Base-by-base conservation (phyloP, 1,140 invertebrate genomes). In the Zaprionus kolodkinae region DNA sequence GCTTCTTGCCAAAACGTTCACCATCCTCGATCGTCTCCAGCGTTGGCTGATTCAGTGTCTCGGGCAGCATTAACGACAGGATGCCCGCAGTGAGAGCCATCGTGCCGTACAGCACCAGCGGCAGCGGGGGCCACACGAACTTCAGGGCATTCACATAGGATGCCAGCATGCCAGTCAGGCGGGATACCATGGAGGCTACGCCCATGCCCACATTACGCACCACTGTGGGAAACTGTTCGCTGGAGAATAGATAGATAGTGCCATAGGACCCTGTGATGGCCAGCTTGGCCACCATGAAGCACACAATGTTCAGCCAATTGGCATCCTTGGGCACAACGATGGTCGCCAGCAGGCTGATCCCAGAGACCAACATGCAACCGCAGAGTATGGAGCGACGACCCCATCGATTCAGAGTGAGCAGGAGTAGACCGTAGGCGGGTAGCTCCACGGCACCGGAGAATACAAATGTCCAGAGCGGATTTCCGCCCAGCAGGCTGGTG, bases 141-240 rank as follows among this genome's bases (percentile, higher is more conserved):
- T 95, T 94, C 81, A 96, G 78, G 38, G 94, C 93, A 80, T 96
- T 95, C 38, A 96, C 93, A 75, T 95, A 96, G 6, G 97, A 96
- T 1, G 96, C 96, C 50, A 96, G 91, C 76, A 97, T 96, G 35
- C 96, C 96, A 12, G 96, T 96, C 64, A 97, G 92, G 65, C 97
- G 93, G 7, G 96, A 97, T 72, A 95, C 95, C 73, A 96, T 96
- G 0, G 96, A 97, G 48, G 96, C 94, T 4, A 96, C 95, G 2
- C 97, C 97, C 69, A 97, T 91, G 11, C 95, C 96, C 50, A 96
- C 95, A 85, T 96, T 97, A 63, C 97, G 93, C 43, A 98, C 95
- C 7, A 96, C 95, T 1, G 97, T 97, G 1, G 97, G 97, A 81
- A 97, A 97, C 83, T 97, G 95, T 93, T 98, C 97, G 6, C 95